A percentile compares a stretch with the other conserved stretches of the same genome.
Conservation (phyloP, 2,888 invertebrate species). For the Chymomyza caudatula region DNA sequence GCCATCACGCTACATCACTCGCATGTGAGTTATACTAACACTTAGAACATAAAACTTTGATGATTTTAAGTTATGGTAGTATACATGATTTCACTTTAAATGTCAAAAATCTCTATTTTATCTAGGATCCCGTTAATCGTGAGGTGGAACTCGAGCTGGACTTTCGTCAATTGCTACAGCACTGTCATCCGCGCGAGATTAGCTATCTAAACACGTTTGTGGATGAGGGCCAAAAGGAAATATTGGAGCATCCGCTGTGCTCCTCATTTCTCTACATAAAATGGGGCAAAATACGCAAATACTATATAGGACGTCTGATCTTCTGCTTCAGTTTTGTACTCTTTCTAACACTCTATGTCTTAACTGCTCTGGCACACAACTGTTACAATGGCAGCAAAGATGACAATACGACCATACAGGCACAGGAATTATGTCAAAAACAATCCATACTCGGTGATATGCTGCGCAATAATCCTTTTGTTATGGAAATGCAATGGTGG, state of each 20-base stretch:
- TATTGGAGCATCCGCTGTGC: conserved; percentile 90
- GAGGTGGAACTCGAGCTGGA: conserved; percentile 90
- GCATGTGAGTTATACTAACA: conserved; percentile 77
- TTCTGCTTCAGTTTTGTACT: conserved; percentile 89
- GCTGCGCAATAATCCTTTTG: conserved; percentile 85
- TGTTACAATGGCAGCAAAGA: conserved; percentile 90
- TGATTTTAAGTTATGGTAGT: not conserved
- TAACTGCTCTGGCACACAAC: conserved; percentile 90
- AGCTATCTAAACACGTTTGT: conserved; percentile 92
- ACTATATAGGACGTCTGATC: conserved; percentile 88
- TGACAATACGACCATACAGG: conserved; percentile 85
- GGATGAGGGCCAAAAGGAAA: conserved; percentile 92
- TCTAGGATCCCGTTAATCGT: conserved; percentile 84
- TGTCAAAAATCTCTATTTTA: not conserved
- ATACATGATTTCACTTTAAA: not conserved
- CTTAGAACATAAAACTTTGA: not conserved
- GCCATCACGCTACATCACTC: conserved; percentile 88
- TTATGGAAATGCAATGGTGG: conserved; percentile 92
- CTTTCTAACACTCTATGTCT: conserved; percentile 88
- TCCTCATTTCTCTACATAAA: conserved; percentile 92
- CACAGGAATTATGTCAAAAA: conserved; percentile 87
- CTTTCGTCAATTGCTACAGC: conserved; percentile 89
- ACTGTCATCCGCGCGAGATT: conserved; percentile 90
- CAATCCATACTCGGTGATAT: conserved; percentile 88
- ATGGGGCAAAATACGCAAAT: conserved; percentile 94